Percentiles rank a stretch among this genome's conserved stretches.
phyloP scores from a whole-genome alignment of 2,797 vertebrate genomes.

The Chelonia mydas region DNA sequence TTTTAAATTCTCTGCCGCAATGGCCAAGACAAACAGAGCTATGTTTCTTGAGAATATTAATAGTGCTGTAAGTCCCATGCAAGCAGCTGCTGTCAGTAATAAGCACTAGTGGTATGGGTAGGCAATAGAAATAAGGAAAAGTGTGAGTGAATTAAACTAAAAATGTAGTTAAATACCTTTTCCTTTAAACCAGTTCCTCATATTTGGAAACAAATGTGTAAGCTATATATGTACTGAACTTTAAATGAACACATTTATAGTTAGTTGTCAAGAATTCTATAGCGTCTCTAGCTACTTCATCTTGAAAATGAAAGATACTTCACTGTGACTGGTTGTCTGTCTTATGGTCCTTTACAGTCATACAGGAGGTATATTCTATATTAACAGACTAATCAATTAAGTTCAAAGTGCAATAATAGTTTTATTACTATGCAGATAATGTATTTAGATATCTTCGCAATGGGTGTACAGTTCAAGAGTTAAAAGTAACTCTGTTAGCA shows the following conservation, averaged over 20 bases:
- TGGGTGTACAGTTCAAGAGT: background rate
- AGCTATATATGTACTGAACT: background rate
- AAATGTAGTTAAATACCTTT: background rate
- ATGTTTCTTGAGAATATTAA: background rate
- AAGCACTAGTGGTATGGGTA: constrained; percentile 21
- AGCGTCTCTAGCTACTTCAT: background rate
- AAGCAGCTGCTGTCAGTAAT: constrained; percentile 13
- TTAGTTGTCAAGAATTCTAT: background rate
- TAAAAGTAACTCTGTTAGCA: background rate
- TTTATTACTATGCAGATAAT: background rate
- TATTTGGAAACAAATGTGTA: background rate
- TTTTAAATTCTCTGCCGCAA: constrained; percentile 3
- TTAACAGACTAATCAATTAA: background rate
- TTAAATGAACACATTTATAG: background rate
- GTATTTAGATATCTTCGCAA: background rate
- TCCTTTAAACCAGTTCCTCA: rapidly evolving
- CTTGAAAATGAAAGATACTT: background rate
- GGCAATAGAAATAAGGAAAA: background rate
- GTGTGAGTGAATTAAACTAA: constrained; percentile 25
- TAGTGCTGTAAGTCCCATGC: background rate
- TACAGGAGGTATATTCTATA: background rate
- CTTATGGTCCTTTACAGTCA: background rate
- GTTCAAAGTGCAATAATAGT: background rate
- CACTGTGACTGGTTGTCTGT: background rate
- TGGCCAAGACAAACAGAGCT: constrained; percentile 15